Evolutionary conservation across 2,797 vertebrate species (phyloP), one percentile per base, ranked within the genome.

Genomic region (Helostoma temminkii): DNA sequence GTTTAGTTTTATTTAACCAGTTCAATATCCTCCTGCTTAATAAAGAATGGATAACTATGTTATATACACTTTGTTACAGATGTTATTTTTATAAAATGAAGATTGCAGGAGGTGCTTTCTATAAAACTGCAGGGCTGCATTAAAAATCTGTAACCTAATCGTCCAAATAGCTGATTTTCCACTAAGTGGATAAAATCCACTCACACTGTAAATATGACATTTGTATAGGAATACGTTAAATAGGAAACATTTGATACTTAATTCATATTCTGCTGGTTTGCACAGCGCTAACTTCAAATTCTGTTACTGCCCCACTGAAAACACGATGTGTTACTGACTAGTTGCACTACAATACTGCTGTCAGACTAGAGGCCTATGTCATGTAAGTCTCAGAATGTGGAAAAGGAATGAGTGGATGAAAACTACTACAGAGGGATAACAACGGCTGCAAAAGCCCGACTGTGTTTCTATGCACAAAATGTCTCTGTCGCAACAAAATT

Each of bases 391-490:
- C 22, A 50, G n/a, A 52, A 32, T 45, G 7, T 61, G 21, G 30
- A 3, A 39, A 49, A 69, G 6, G 24, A 70, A 42, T 21, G 6
- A 48, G 0, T 36, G 24, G 69, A 66, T 69, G 2, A 37, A 50
- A 74, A 26, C 26, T 47, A 26, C 36, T 4, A 19, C 42, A 66
- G 55, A 42, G 58, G 32, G 21, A 4, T 42, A 26, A 19, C 36
- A 32, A 18, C 10, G 37, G 34, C 71, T 65, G 46, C 21, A 14
- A 65, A 41, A 76, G 49, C 34, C 41, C 48, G 52, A 26, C 25
- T 57, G 74, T 66, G 71, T 62, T 50, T 65, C 55, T 65, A 50
- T 71, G 72, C 67, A 77, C 39, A 64, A 60, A 67, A 55, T 0
- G 11, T 69, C 53, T 65, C 46, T 1, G n/a, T 76, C 58, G 66